phyloP scores from a whole-genome alignment of 2,113 vertebrate species.

The Procavia capensis region DNA sequence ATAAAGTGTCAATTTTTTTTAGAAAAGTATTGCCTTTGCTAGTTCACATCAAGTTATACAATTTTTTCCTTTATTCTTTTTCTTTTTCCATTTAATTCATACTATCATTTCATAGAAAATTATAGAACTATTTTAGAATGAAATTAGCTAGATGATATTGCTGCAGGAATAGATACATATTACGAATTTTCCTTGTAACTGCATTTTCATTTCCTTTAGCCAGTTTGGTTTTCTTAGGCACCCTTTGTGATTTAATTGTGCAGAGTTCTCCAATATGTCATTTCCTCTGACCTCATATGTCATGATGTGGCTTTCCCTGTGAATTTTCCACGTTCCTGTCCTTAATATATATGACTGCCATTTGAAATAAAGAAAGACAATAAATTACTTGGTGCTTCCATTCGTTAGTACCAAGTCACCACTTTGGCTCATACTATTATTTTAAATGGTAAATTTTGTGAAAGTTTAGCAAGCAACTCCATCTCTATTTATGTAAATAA shows the following conservation, averaged over 20 bases:
- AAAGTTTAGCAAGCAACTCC: background rate
- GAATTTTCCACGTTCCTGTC: background rate
- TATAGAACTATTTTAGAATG: conserved; percentile 42
- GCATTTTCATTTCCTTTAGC: conserved; percentile 29
- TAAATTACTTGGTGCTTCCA: background rate
- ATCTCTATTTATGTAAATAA: background rate
- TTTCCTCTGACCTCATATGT: background rate
- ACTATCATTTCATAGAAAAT: background rate
- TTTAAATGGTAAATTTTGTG: conserved; percentile 16
- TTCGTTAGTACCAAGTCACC: background rate
- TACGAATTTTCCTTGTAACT: background rate
- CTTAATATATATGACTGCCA: background rate
- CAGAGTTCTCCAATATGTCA: background rate
- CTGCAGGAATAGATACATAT: background rate
- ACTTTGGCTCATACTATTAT: background rate
- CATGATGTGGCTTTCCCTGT: background rate
- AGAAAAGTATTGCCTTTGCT: conserved; percentile 14
- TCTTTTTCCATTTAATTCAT: background rate
- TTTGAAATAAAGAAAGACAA: conserved; percentile 31
- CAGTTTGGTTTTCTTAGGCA: background rate
- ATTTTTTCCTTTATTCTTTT: conserved; percentile 6
- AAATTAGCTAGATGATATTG: conserved; percentile 41
- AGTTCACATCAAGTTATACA: conserved; percentile 29
- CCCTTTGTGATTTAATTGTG: background rate
- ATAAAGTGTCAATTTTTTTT: background rate